Evolutionary conservation across 2,888 invertebrate genomes (phyloP).

Genomic region (Himalopsyche tibetana): DNA sequence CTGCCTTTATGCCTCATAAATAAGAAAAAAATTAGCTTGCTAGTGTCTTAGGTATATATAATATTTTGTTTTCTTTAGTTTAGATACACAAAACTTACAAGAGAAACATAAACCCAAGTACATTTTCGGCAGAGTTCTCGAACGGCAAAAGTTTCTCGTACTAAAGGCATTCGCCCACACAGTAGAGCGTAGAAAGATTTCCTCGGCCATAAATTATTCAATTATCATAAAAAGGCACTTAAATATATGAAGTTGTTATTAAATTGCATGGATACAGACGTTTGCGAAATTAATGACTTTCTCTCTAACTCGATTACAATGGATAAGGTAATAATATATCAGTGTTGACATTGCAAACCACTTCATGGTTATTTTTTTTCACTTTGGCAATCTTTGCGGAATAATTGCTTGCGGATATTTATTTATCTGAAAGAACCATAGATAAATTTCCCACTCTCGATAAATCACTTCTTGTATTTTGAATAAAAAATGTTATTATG

Average conservation of each 20-base stretch:
- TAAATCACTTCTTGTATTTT: no score
- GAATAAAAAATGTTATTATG: no score
- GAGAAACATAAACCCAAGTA: slow-evolving; percentile 36
- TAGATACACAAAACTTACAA: slow-evolving; percentile 13
- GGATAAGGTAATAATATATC: slow-evolving; percentile 33
- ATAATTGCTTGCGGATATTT: no score
- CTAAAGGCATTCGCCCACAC: slow-evolving; percentile 47
- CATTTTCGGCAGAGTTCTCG: background rate
- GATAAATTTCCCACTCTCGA: no score
- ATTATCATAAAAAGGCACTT: slow-evolving; percentile 64
- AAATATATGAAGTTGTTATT: slow-evolving; percentile 59
- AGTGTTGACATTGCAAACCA: background rate
- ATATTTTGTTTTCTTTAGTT: no score
- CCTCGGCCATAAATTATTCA: slow-evolving; percentile 60
- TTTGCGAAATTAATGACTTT: slow-evolving; percentile 32
- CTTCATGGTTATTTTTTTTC: background rate
- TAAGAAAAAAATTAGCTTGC: no score
- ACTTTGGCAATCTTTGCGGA: background rate
- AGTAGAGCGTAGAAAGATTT: slow-evolving; percentile 55
- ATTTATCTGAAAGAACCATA: no score
- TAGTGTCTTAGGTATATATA: no score
- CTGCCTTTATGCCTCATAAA: no score
- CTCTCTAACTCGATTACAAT: slow-evolving; percentile 32
- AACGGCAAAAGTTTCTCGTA: slow-evolving; percentile 48
- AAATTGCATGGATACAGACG: slow-evolving; percentile 55